Percentiles rank a stretch among this genome's conserved stretches.
These are phyloP conservation scores for Saxidomus purpurata DNA, from an alignment of 1,140 invertebrate genomes.

Conservation along the genomic window DNA sequence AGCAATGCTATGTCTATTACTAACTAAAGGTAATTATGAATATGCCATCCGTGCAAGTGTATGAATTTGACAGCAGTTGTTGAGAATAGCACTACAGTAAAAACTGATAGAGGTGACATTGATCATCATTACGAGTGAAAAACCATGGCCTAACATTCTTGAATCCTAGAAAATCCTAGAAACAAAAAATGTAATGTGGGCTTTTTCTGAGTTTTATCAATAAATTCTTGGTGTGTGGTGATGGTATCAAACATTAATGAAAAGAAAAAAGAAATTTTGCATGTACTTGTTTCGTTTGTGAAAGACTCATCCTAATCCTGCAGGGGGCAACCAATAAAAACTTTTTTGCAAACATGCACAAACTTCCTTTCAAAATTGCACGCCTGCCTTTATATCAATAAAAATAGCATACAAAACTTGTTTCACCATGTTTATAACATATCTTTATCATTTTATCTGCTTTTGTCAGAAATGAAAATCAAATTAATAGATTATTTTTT, in stretches of 20 bases:
- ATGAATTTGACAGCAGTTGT: too few species aligned
- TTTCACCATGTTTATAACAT: neutral
- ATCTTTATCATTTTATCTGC: neutral
- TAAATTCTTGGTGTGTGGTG: neutral
- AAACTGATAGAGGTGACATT: too few species aligned
- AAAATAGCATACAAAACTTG: neutral
- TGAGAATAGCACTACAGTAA: too few species aligned
- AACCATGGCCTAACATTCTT: too few species aligned
- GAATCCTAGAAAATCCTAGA: too few species aligned
- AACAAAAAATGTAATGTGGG: too few species aligned
- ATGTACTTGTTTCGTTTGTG: slow-evolving; percentile 12
- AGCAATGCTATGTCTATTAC: too few species aligned
- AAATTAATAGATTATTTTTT: neutral
- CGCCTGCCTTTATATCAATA: neutral
- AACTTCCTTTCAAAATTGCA: neutral
- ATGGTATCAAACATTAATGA: neutral
- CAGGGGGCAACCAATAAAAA: neutral
- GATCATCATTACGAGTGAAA: too few species aligned
- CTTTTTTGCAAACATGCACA: neutral
- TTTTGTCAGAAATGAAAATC: neutral
- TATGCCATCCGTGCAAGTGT: too few species aligned
- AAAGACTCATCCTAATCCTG: neutral
- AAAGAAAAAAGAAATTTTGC: slow-evolving; percentile 4
- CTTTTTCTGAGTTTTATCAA: neutral
- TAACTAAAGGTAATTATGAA: too few species aligned